Conservation (phyloP, 2,888 invertebrate genomes). For the Himalopsyche kuldschensis region DNA sequence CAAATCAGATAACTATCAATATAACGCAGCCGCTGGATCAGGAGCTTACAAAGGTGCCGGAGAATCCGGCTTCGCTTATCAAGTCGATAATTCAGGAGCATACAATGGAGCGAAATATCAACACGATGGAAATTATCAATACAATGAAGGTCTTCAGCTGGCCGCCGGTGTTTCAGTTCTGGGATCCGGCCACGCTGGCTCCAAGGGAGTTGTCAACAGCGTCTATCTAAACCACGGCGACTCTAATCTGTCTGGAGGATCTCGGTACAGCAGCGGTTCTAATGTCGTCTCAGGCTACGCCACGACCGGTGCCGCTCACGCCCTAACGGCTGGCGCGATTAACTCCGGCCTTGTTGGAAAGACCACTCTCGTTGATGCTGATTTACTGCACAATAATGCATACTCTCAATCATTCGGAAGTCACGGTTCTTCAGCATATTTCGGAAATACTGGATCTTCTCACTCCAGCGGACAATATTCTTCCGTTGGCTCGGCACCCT, state of each 20-base stretch:
- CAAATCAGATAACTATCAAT: conserved; percentile 35
- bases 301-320: conserved; percentile 50
- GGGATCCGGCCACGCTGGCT: conserved; percentile 20
- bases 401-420: conserved; percentile 15
- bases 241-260: conserved; percentile 6
- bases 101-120: conserved; percentile 1
- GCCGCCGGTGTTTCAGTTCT: conserved; percentile 16
- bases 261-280: conserved; percentile 13
- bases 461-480: conserved; percentile 11
- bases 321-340: conserved; percentile 54
- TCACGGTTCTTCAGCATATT: neutral
- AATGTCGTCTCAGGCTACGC: conserved; percentile 22
- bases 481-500: neutral
- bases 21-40: conserved; percentile 44
- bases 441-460: conserved; percentile 6
- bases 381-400: conserved; percentile 45
- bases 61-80: neutral
- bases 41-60: conserved; percentile 40
- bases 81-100: neutral
- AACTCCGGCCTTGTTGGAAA: conserved; percentile 58
- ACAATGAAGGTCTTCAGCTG: neutral
- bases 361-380: conserved; percentile 52
- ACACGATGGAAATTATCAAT: neutral
- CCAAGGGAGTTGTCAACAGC: conserved; percentile 41
- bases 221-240: conserved; percentile 19